Percentiles rank a stretch among this genome's conserved stretches.
Conservation (phyloP, 2,113 vertebrate genomes). For the Notarius quadriscutis region DNA sequence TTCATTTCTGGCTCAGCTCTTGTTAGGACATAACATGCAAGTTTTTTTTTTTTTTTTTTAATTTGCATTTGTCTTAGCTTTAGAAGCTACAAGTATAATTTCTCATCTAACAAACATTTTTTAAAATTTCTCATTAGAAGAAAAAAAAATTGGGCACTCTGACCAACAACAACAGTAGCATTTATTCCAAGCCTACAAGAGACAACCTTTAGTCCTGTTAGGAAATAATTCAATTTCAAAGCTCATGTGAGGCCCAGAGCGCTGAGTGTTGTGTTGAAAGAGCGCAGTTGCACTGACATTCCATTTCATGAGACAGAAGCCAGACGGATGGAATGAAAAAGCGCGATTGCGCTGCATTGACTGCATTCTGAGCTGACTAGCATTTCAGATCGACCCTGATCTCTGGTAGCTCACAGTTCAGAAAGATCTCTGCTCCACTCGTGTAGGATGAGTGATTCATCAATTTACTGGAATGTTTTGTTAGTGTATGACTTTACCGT, state of each 20-base stretch:
- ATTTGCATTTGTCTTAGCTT: not conserved
- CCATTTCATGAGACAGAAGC: not conserved
- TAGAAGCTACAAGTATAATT: not conserved
- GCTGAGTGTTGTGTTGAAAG: not conserved
- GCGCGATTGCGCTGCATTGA: not conserved
- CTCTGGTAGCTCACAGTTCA: not conserved
- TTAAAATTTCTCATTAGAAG: not conserved
- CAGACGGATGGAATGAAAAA: not conserved
- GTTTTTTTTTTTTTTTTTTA: no score
- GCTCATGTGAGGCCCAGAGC: not conserved
- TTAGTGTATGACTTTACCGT: not conserved
- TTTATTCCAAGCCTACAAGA: not conserved
- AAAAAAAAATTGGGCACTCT: not conserved
- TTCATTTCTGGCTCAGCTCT: no score
- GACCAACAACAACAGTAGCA: not conserved
- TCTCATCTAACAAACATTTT: not conserved
- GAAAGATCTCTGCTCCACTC: not conserved
- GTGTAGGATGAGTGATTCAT: not conserved
- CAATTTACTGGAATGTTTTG: not conserved
- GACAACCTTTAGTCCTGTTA: not conserved
- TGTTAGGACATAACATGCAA: not conserved
- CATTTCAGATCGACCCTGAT: not conserved
- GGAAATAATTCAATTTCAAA: not conserved
- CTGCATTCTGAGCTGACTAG: not conserved
- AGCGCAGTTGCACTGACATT: not conserved